Evolutionary conservation across 64 coral and sea anemone genomes (phyloP).

Genomic region (Montipora capricornis): DNA sequence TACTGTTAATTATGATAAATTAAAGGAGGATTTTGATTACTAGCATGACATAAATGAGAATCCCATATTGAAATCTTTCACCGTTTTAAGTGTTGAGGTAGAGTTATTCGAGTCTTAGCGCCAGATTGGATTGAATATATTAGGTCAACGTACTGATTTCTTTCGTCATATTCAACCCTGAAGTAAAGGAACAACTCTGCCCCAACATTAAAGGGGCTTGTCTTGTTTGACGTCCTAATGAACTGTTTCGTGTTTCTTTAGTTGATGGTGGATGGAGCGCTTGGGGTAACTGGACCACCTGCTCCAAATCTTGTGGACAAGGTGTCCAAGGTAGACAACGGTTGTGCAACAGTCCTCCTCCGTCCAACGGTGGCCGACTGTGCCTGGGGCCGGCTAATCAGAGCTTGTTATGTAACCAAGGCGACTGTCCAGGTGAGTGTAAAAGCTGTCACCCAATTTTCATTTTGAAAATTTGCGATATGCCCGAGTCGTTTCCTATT

Average conservation of each 20-base stretch:
- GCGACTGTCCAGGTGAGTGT: constrained; percentile 63
- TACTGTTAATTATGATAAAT: too few species aligned
- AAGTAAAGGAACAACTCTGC: too few species aligned
- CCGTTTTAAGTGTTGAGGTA: too few species aligned
- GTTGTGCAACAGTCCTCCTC: constrained; percentile 47
- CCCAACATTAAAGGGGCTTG: background rate
- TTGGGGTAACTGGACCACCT: constrained; percentile 68
- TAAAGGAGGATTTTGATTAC: too few species aligned
- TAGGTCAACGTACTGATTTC: too few species aligned
- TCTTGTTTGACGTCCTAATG: background rate
- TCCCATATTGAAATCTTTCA: too few species aligned
- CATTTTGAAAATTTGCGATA: background rate
- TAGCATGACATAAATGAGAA: too few species aligned
- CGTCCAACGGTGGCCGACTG: constrained; percentile 40
- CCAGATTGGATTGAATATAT: too few species aligned
- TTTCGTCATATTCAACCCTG: too few species aligned
- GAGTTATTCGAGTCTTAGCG: too few species aligned
- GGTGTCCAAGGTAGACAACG: constrained; percentile 29
- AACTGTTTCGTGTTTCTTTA: background rate
- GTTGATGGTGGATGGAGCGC: constrained; percentile 86
- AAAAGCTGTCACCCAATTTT: background rate
- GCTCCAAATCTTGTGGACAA: constrained; percentile 61
- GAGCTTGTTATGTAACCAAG: constrained; percentile 53
- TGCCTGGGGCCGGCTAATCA: constrained; percentile 60
- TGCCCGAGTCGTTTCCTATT: background rate